A percentile compares a stretch with the other conserved stretches of the same genome.
These are phyloP conservation scores for Bubo bubo DNA, from an alignment of 2,113 vertebrate species.

Conservation along the genomic window DNA sequence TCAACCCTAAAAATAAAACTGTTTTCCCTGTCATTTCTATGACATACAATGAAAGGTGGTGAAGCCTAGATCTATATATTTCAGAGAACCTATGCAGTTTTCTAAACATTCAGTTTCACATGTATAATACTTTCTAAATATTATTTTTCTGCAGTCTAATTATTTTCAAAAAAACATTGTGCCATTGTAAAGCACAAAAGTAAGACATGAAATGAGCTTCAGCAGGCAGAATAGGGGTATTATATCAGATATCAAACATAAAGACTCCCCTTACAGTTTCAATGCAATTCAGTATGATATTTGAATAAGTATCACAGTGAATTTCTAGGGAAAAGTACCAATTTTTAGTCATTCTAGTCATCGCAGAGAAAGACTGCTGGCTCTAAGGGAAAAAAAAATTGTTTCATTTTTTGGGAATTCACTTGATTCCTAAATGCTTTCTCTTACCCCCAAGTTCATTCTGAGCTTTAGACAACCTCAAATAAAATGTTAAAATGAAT, in stretches of 20 bases:
- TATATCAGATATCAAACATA: not conserved
- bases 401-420: not conserved
- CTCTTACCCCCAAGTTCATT: not conserved
- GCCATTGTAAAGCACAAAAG: not conserved
- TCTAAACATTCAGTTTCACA: not conserved
- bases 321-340: not conserved
- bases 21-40: not conserved
- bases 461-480: not conserved
- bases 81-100: not conserved
- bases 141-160: not conserved
- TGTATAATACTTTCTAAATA: not conserved
- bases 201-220: not conserved
- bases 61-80: not conserved
- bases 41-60: not conserved
- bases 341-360: not conserved
- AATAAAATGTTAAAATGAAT: conserved; percentile 1
- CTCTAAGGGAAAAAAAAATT: not conserved
- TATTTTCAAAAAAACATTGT: not conserved
- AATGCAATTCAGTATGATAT: not conserved
- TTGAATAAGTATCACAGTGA: not conserved
- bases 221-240: not conserved
- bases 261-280: not conserved
- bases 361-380: not conserved
- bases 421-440: not conserved
- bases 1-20: accelerated